Evolutionary conservation across 1,140 invertebrate species (phyloP), one percentile per base, ranked within the genome.

Genomic region (Atta colombica): DNA sequence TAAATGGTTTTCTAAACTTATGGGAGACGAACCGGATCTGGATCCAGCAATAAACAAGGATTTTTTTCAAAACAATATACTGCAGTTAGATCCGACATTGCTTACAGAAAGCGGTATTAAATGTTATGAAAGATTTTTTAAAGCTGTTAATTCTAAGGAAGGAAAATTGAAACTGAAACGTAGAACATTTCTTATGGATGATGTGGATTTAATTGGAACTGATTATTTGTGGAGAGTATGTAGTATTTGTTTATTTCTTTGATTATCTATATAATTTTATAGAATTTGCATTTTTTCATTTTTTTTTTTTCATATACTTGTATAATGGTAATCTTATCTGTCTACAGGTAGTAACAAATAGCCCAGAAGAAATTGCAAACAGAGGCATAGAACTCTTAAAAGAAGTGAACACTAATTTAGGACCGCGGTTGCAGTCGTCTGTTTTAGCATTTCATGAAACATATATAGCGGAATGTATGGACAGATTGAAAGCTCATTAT

Each of bases 1-100:
- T 95, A 98, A 99, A 92, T 99, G 99, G 99, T 99, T 99, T 95
- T 98, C 98, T n/a, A 99, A 99, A 96, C 95, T 99, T 72, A 99
- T 99, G 99, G 98, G 98, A 5, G 99, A 99, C 91, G 99, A 99
- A 93, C 99, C 99, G 6, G 99, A 99, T 95, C 95, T 99, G 66
- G 99, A 99, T 96, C 99, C 99, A 18, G 98, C 99, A 91, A 99
- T 99, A 85, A 99, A 99, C 93, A 97, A 98, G 94, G 98, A 99
- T 93, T 99, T 99, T 96, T 99, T 99, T 96, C 98, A 99, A 95
- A 98, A 98, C 90, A 99, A 99, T 93, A 98, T 99, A 88, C 96
- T 99, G 66, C 98, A 98, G 93, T 96, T 99, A 88, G 98, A 99
- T 95, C 98, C 99, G 3, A 97, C 97, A 86, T 95, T 99, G 84